Percentiles rank a stretch among this genome's conserved stretches.
Evolutionary conservation across 2,113 vertebrate species (phyloP).

Genomic region (Triplophysa dalaica): DNA sequence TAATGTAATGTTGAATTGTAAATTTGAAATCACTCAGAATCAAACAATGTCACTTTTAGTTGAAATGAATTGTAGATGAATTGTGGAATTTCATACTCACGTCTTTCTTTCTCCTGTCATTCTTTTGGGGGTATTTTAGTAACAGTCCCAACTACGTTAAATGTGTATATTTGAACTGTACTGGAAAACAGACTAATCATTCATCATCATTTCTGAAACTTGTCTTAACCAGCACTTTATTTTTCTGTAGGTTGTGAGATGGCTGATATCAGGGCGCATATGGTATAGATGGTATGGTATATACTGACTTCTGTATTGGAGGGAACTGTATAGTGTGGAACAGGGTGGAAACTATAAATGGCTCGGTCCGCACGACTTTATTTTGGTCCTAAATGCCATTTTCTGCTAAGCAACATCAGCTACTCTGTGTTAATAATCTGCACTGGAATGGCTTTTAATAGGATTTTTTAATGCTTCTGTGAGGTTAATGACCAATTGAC

Average conservation of each 20-base stretch:
- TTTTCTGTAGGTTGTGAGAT: conserved; percentile 69
- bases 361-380: conserved; percentile 15
- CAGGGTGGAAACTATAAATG: conserved; percentile 29
- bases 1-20: conserved; percentile 88
- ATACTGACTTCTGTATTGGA: conserved; percentile 16
- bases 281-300: not conserved
- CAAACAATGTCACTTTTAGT: conserved; percentile 67
- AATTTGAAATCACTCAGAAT: conserved; percentile 75
- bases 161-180: conserved; percentile 70
- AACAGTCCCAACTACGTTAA: conserved; percentile 55
- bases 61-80: conserved; percentile 55
- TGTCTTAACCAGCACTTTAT: conserved; percentile 79
- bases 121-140: conserved; percentile 50
- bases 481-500: conserved; percentile 36
- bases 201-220: conserved; percentile 67
- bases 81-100: conserved; percentile 41
- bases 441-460: conserved; percentile 27
- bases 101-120: conserved; percentile 28
- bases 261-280: conserved; percentile 54
- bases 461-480: conserved; percentile 34
- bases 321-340: conserved; percentile 25
- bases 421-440: conserved; percentile 41
- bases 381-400: conserved; percentile 27
- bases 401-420: conserved; percentile 31
- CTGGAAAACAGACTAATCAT: conserved; percentile 62